Percentiles rank a stretch among this genome's conserved stretches.
phyloP scores from a whole-genome alignment of 2,113 vertebrate genomes.

The Ahaetulla prasina region DNA sequence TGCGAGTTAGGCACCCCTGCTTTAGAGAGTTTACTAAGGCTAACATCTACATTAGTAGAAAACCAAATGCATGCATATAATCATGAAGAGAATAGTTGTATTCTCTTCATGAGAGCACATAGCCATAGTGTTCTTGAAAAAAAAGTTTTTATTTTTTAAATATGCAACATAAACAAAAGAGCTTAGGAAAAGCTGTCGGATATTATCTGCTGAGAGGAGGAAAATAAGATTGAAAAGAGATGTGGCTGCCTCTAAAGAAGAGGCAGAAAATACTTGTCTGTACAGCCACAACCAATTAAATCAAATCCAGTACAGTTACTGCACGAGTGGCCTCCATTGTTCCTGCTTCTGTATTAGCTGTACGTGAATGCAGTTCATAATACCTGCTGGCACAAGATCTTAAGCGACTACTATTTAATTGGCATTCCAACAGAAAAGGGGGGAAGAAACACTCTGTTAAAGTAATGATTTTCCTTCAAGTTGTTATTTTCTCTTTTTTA shows the following conservation, averaged over 20 bases:
- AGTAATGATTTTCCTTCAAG: fast-evolving
- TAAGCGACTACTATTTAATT: fast-evolving
- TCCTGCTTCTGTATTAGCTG: not conserved
- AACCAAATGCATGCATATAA: not conserved
- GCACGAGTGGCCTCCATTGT: not conserved
- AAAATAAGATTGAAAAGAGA: not conserved
- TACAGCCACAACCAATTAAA: not conserved
- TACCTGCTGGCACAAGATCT: fast-evolving
- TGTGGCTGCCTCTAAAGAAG: not conserved
- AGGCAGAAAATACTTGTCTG: not conserved
- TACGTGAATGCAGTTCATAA: not conserved
- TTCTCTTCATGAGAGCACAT: too few relatives aligned
- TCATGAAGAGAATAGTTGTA: not conserved
- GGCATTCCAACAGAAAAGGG: not conserved
- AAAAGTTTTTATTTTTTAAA: not conserved
- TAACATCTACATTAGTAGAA: not conserved
- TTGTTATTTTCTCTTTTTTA: not conserved
- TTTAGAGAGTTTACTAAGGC: not conserved
- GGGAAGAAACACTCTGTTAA: fast-evolving
- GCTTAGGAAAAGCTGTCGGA: not conserved
- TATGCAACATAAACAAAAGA: not conserved
- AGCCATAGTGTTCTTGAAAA: not conserved
- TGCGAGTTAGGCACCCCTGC: too few relatives aligned
- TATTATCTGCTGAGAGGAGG: not conserved
- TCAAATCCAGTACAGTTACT: not conserved